These are phyloP conservation scores for Syrista parreyssii DNA, from an alignment of 2,888 invertebrate species.

Conservation along the genomic window DNA sequence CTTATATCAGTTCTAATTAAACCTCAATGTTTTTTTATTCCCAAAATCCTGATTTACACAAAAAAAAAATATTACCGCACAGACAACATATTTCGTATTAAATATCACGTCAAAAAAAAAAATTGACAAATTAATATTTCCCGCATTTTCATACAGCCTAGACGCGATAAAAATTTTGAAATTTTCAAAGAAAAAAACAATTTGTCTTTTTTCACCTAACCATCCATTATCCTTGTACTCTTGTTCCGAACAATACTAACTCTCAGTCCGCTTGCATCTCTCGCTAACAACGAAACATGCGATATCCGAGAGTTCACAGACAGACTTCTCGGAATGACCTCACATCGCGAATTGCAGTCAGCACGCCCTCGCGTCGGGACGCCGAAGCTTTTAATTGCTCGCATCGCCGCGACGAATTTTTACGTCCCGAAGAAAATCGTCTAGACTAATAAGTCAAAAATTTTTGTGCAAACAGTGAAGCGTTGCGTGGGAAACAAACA, in stretches of 20 bases:
- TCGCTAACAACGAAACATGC: conserved; percentile 28
- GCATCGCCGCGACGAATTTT: background rate
- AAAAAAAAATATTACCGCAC: too few species aligned
- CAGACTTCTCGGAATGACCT: conserved; percentile 54
- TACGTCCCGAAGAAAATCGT: conserved; percentile 8
- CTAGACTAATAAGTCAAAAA: background rate
- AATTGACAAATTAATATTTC: background rate
- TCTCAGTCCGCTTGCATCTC: conserved; percentile 28
- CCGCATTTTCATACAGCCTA: background rate
- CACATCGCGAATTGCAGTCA: conserved; percentile 45
- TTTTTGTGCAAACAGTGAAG: background rate
- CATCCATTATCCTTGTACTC: too few species aligned
- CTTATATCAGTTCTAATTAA: background rate
- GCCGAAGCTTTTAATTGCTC: conserved; percentile 42
- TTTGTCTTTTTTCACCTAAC: too few species aligned
- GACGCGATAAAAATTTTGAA: background rate
- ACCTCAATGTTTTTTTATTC: too few species aligned
- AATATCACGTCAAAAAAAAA: background rate
- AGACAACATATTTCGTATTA: background rate
- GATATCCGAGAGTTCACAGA: conserved; percentile 49
- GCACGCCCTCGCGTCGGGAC: conserved; percentile 30
- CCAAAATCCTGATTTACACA: too few species aligned
- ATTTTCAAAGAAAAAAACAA: background rate
- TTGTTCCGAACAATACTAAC: background rate
- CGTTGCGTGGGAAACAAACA: background rate